Base-by-base conservation (phyloP, 2,797 vertebrate species). In the Hyperoplus immaculatus region DNA sequence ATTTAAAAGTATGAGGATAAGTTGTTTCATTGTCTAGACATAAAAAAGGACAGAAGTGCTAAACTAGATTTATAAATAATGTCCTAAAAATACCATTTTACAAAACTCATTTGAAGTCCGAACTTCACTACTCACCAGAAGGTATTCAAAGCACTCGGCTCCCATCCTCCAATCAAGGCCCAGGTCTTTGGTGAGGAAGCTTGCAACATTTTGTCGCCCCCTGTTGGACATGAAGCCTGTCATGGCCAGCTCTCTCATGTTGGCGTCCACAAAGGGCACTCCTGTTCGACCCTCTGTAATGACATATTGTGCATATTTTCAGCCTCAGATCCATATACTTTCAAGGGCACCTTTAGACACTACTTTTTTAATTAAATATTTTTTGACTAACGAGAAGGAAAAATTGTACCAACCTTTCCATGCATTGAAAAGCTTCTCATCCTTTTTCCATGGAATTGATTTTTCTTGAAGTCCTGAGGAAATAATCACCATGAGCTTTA, bases 201-300 rank as follows among this genome's bases (percentile, higher is more conserved):
- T 97, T 51, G 96, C 95, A 0, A 96, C 95, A 0, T 97, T 97
- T 85, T 97, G 96, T 4, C 96, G 90, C 75, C 96, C 97, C 81
- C 96, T 94, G 92, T 97, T 97, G 54, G 96, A 96, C 95, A 96
- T 96, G 86, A 97, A 97, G 69, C 97, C 96, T 0, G 95, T 97
- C 41, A 91, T 85, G 0, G 92, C 93, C 87, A 97, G 73, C 87
- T 97, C 96, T 75, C 95, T 91, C 96, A 97, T 96, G 90, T 95
- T 97, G 47, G 96, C 96, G 0, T 97, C 96, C 6, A 97, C 96
- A 14, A 97, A 97, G 4, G 96, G 97, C 36, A 97, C 93, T 0
- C 96, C 95, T 0, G 96, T 97, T 15, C 58, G 90, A 18, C 96
- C 96, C 81, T 96, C 96, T 97, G 85, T 62, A 4, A 81, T 59